phyloP scores from a whole-genome alignment of 1,140 invertebrate genomes.

The Gonatopus flavifemur region DNA sequence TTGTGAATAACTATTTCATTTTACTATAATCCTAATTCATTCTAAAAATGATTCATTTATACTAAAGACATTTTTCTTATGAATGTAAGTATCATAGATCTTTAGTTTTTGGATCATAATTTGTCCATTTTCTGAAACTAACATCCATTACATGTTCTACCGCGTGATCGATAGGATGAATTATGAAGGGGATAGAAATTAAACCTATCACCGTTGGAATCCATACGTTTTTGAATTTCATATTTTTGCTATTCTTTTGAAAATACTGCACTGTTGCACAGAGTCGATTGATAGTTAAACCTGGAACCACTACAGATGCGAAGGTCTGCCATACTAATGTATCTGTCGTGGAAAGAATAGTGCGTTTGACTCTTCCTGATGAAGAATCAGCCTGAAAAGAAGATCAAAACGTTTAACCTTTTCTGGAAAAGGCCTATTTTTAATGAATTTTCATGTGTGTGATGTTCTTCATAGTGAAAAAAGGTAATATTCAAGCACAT shows the following conservation, averaged over 20 bases:
- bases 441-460: too few relatives aligned
- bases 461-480: too few relatives aligned
- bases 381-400: conserved; percentile 32
- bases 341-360: conserved; percentile 72
- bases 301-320: conserved; percentile 89
- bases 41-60: too few relatives aligned
- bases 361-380: conserved; percentile 47
- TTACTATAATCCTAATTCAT: too few relatives aligned
- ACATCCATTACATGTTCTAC: conserved; percentile 81
- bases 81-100: too few relatives aligned
- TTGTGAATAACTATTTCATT: too few relatives aligned
- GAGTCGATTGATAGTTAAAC: conserved; percentile 88
- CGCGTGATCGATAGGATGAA: conserved; percentile 84
- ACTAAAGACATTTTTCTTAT: too few relatives aligned
- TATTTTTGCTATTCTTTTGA: conserved; percentile 55
- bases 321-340: conserved; percentile 91
- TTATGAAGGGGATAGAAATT: conserved; percentile 85
- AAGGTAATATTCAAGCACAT: too few relatives aligned
- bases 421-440: too few relatives aligned
- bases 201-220: conserved; percentile 80
- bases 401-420: not conserved
- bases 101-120: conserved; percentile 45
- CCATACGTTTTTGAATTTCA: conserved; percentile 63
- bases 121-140: conserved; percentile 61
- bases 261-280: conserved; percentile 66